Evolutionary conservation across 2,888 invertebrate species (phyloP), one percentile per base, ranked within the genome.

Genomic region (Laothoe populi): DNA sequence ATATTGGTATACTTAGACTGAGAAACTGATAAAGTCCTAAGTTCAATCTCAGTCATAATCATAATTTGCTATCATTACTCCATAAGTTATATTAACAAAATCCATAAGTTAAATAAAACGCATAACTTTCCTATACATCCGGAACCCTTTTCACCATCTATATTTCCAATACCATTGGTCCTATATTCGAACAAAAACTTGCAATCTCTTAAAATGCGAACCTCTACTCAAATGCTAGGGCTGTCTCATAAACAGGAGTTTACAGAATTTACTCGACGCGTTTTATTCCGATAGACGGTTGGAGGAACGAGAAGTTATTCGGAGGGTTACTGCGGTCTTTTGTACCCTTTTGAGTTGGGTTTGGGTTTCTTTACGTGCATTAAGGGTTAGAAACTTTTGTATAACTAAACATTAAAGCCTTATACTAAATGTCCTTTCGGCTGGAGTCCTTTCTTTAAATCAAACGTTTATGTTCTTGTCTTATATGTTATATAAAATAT

Each of bases 171-270:
- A 49, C 49, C n/a, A 13, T 53, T 53, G 35, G 35, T 35, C 35
- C 53, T 35, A 53, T 19, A 35, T 53, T 35, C 31, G n/a, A 53
- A 53, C 53, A 53, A 53, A 53, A 35, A 53, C 35, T 35, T 53
- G 53, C 53, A 53, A 21, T 53, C 53, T 53, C 16, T 35, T 19
- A 4, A 53, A 35, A 53, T 53, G 35, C 53, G 35, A 53, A 19
- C 19, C 19, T 53, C 35, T 53, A 19, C 44, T 44, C 10, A 0
- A 35, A 16, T 31, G 31, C 4, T 19, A 35, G 35, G 53, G 53
- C 4, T 53, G 49, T 53, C 35, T 0, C 53, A 2, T 35, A 19
- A 53, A 53, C 16, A 49, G 26, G 16, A 26, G 31, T 49, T 49
- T 49, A 8, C 16, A 16, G 7, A 49, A 53, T 48, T 48, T 23